Evolutionary conservation across 2,797 vertebrate species (phyloP).

Genomic region (Jordanella pulchra): DNA sequence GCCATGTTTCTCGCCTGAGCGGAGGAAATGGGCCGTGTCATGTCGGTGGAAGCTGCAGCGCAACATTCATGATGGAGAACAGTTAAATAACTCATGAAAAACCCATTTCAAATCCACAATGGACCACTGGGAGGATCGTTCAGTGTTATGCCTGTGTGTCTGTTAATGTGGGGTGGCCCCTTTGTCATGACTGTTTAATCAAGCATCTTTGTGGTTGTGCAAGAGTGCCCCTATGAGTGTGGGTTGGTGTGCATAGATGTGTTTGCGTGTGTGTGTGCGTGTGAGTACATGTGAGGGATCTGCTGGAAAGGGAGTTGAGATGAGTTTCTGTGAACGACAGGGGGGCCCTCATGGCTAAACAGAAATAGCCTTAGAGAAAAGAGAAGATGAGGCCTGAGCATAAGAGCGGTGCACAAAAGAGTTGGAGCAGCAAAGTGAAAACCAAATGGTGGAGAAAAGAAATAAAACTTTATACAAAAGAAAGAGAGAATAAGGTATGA

Average conservation of each 20-base stretch:
- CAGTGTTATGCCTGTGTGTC: slow-evolving; percentile 25
- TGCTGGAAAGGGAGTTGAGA: slow-evolving; percentile 46
- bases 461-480: slow-evolving; percentile 7
- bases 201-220: slow-evolving; percentile 48
- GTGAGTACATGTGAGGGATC: slow-evolving; percentile 14
- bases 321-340: slow-evolving; percentile 58
- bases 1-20: slow-evolving; percentile 57
- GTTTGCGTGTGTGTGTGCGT: slow-evolving; percentile 17
- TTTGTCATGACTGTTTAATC: slow-evolving; percentile 60
- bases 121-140: slow-evolving; percentile 48
- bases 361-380: slow-evolving; percentile 66
- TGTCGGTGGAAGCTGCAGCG: slow-evolving; percentile 52
- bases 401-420: slow-evolving; percentile 24
- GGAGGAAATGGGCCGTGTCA: slow-evolving; percentile 66
- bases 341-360: slow-evolving; percentile 63
- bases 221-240: slow-evolving; percentile 23
- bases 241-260: background rate
- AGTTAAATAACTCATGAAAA: slow-evolving; percentile 77
- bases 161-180: slow-evolving; percentile 33
- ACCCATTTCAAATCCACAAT: slow-evolving; percentile 55
- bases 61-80: slow-evolving; percentile 56
- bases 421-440: slow-evolving; percentile 2
- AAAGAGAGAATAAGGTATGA: slow-evolving; percentile 9
- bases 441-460: background rate
- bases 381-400: slow-evolving; percentile 24